Base-by-base conservation (phyloP, 2,888 invertebrate genomes). In the Mylabris sibirica region DNA sequence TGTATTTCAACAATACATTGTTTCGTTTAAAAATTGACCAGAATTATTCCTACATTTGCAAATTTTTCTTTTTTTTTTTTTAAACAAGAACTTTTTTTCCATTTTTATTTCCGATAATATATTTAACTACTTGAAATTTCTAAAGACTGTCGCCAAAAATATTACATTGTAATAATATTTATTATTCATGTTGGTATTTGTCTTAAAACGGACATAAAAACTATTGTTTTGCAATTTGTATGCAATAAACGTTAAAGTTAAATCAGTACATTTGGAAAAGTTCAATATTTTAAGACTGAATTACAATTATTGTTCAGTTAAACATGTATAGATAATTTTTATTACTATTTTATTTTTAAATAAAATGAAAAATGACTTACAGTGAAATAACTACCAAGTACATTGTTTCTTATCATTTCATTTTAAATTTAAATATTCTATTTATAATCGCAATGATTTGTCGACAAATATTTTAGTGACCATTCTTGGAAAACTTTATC, bases 401-500 rank as follows among this genome's bases (percentile, higher is more conserved):
- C 3, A 9, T 49, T 53, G 22, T 22, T 53, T 12, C 11, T 24
- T 12, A 53, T 53, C 12, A 24, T 22, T 12, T 53, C 22, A 53
- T n/a, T 44, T 44, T 44, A 38, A 30, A 30, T 44, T 44, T 44
- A 38, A 30, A 30, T 30, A 30, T 30, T 44, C n/a, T 44, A 20
- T 53, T 53, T 53, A 53, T 53, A 53, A 22, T 12, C 53, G 22
- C 24, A 53, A 53, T 53, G 53, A 53, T 53, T 24, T 53, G 53
- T 53, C 53, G 53, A 74, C 73, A 74, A 72, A 68, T 71, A 72
- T 76, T 76, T 75, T 73, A 70, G 72, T 62, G 75, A 76, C 77
- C 71, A 75, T 80, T 80, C 79, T 77, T 72, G 77, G 80, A 80
- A 80, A 74, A 66, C 74, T 75, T 75, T 78, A 79, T 79, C 78